Evolutionary conservation across 2,113 vertebrate species (phyloP), one percentile per base, ranked within the genome.

Genomic region (Pycnonotus jocosus): DNA sequence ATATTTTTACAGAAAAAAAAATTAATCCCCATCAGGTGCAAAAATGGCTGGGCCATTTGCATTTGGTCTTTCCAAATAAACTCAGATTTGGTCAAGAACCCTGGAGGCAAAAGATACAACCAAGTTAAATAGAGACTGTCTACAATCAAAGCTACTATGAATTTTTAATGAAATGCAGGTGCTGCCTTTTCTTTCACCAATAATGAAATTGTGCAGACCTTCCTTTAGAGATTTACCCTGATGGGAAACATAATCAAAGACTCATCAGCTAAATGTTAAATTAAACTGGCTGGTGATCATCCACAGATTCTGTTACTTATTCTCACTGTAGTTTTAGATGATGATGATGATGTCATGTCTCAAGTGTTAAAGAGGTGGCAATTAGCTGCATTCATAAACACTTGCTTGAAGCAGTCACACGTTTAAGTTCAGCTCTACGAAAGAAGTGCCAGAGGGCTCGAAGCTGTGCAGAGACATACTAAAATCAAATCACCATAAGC

Each of bases 121-220:
- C 31, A 92, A 92, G 57, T 58, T 38, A 90, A 90, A 78, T 0
- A 90, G 25, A 84, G 14, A 86, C 33, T 70, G 40, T 64, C 76
- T 80, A 64, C 17, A 70, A 51, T 66, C 40, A 86, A 90, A 77
- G n/a, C 4, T 82, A 38, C 84, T 86, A 47, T 47, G 38, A 86
- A 16, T 62, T 77, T 90, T 93, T 88, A 66, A 90, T 83, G 86
- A 88, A 92, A 78, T 81, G 20, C 76, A 94, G 42, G 28, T 81
- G 42, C 38, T 88, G 21, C 19, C 24, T 83, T 92, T 78, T 86
- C 15, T 72, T 79, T 83, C 72, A 58, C 42, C 15, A 74, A 8
- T 65, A 82, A 88, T 74, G 54, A 54, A 33, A 77, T 62, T 62
- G 33, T 45, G 25, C 38, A 90, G 66, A 30, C 58, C 7, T 86